These are phyloP conservation scores for Phylloscopus trochilus DNA, from an alignment of 2,113 vertebrate genomes.

Conservation along the genomic window DNA sequence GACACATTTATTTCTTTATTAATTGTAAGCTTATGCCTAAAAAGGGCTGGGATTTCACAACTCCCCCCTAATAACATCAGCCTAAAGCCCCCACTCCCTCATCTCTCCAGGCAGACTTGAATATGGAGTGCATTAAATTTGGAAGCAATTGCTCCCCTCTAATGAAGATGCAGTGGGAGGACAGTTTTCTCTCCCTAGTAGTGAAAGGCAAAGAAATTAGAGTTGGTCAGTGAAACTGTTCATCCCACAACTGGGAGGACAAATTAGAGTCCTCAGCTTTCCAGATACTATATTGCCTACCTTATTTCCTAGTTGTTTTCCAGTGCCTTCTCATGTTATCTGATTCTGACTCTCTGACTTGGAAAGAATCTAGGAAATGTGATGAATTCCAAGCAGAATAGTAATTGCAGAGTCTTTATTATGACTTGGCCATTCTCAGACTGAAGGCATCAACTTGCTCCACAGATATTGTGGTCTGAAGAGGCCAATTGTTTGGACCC, in stretches of 20 bases:
- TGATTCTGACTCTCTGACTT: background rate
- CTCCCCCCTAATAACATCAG: background rate
- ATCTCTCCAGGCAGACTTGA: background rate
- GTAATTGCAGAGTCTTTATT: background rate
- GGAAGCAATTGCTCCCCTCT: background rate
- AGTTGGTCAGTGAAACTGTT: background rate
- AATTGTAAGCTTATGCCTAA: conserved; percentile 53
- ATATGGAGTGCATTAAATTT: background rate
- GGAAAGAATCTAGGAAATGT: background rate
- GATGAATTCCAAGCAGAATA: background rate
- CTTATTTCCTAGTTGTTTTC: background rate
- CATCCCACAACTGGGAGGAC: background rate
- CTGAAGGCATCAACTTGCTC: background rate
- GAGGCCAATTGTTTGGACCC: background rate
- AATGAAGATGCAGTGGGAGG: background rate
- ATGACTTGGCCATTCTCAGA: background rate
- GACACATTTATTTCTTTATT: conserved; percentile 34
- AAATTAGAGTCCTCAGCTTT: background rate
- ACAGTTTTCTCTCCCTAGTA: background rate
- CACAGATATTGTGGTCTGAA: background rate
- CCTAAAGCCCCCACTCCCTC: background rate
- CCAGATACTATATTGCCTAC: background rate
- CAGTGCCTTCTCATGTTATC: background rate
- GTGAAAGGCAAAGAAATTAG: background rate
- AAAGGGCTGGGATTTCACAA: background rate